phyloP scores from a whole-genome alignment of 1,140 invertebrate species.

The Meloidogyne floridensis region DNA sequence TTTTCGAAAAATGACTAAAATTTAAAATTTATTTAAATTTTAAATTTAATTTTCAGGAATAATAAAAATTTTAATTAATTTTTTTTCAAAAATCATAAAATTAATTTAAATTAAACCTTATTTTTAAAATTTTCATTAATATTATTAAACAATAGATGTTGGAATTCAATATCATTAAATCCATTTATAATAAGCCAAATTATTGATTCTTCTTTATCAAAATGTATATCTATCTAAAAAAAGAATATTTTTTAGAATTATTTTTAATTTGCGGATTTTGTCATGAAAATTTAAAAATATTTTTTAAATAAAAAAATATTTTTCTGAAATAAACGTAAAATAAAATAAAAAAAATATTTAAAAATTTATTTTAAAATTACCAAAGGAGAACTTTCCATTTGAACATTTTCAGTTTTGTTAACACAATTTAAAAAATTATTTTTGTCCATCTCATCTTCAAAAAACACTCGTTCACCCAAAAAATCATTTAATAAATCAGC shows the following conservation, averaged over 20 bases:
- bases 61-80: no score
- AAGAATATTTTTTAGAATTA: neutral
- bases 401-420: neutral
- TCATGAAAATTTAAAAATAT: no score
- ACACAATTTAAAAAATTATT: neutral
- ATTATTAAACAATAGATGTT: slow-evolving; percentile 25
- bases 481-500: slow-evolving; percentile 13
- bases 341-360: neutral
- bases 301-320: no score
- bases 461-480: slow-evolving; percentile 11
- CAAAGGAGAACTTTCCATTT: neutral
- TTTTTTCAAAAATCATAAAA: no score
- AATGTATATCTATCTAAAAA: slow-evolving; percentile 29
- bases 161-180: slow-evolving; percentile 26
- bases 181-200: slow-evolving; percentile 35
- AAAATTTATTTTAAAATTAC: neutral
- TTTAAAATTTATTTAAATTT: neutral
- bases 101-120: slow-evolving; percentile 20
- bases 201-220: slow-evolving; percentile 23
- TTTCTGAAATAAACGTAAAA: no score
- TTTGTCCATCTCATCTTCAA: neutral
- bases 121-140: slow-evolving; percentile 13
- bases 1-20: slow-evolving; percentile 43
- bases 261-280: neutral
- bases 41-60: neutral